phyloP scores from a whole-genome alignment of 1,140 invertebrate species.

The Battus philenor region DNA sequence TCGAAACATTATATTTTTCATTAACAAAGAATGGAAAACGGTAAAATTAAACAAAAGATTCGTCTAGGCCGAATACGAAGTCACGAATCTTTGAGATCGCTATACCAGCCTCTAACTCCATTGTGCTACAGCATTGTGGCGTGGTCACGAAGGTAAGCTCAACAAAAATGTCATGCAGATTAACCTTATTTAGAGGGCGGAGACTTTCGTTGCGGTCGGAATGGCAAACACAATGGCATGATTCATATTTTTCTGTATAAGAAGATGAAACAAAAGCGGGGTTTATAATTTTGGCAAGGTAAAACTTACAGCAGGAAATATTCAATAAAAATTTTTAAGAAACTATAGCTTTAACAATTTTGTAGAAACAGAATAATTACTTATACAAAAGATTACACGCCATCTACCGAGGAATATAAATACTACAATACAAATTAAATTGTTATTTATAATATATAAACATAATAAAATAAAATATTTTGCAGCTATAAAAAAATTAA shows the following conservation, averaged over 20 bases:
- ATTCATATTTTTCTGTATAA: slow-evolving; percentile 40
- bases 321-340: no score
- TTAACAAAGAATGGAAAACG: slow-evolving; percentile 2
- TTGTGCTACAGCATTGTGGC: slow-evolving; percentile 10
- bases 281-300: no score
- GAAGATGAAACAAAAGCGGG: no score
- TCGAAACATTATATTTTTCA: no score
- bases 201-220: slow-evolving; percentile 33
- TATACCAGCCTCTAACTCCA: not conserved
- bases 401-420: no score
- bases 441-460: not conserved
- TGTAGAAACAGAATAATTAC: no score
- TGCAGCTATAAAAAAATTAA: not conserved
- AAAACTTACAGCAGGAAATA: no score
- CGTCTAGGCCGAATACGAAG: slow-evolving; percentile 9
- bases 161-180: slow-evolving; percentile 44
- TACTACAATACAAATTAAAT: not conserved
- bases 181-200: slow-evolving; percentile 50
- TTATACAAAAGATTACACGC: no score
- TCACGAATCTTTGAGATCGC: slow-evolving; percentile 15
- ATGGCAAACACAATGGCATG: slow-evolving; percentile 49
- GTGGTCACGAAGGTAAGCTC: slow-evolving; percentile 23
- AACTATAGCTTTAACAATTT: no score
- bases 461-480: not conserved
- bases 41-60: slow-evolving; percentile 13